Base-by-base conservation (phyloP, 2,113 vertebrate species). In the Carlito syrichta region DNA sequence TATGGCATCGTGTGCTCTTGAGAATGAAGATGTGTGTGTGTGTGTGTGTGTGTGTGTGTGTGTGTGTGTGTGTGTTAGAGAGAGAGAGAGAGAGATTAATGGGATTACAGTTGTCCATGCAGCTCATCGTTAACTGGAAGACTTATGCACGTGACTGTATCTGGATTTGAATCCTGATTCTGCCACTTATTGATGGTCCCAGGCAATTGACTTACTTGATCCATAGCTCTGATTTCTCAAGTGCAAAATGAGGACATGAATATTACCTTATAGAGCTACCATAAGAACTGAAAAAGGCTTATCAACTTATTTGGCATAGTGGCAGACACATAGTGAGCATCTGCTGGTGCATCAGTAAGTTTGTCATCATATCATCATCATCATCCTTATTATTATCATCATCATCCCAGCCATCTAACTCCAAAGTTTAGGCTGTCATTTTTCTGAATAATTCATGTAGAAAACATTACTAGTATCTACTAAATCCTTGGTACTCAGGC, bases 361-460 rank as follows among this genome's bases (percentile, higher is more conserved):
- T 62, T 22, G 20, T 20, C n/a, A 30, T 45, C 10, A 11, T 40
- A 20, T 58, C 8, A 4, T 43, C 19, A 38, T 4, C 12, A 11
- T 25, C 6, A 20, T 25, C 27, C n/a, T n/a, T n/a, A n/a, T n/a
- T n/a, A n/a, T n/a, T n/a, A 74, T 35, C 63, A 38, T 58, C n/a
- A 27, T 23, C 45, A 58, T 73, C 40, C 84, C 50, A 76, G 50
- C 56, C 48, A 50, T 40, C 74, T 54, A 73, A 78, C 68, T 60
- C 68, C 9, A 45, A 54, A 89, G 38, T 14, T 74, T 38, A 38
- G 30, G 1, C 10, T 22, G 10, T 54, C 43, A 3, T 62, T 14
- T 76, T 89, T 96, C 54, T 86, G 89, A 86, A 48, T 52, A 79
- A 71, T 77, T 78, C 19, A 69, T 52, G 89, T 56, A 85, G 83